A percentile compares a stretch with the other conserved stretches of the same genome.
phyloP scores from a whole-genome alignment of 2,113 vertebrate genomes.

The Zosterops borbonicus region DNA sequence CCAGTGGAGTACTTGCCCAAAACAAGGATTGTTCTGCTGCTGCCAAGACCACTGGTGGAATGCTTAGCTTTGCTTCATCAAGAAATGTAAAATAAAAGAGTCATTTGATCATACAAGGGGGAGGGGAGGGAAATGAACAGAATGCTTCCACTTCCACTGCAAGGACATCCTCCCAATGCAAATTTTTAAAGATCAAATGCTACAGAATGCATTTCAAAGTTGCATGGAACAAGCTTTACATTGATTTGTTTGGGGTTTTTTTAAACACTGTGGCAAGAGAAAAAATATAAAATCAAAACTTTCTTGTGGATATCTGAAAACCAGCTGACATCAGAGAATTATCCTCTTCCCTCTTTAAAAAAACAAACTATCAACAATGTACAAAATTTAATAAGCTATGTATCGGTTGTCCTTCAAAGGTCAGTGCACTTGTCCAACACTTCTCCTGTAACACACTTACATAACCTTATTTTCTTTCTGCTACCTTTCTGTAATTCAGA shows the following conservation, averaged over 20 bases:
- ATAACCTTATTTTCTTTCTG: constrained; percentile 42
- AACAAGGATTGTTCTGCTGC: neutral
- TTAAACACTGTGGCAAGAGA: neutral
- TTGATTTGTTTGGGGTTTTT: neutral
- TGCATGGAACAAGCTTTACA: neutral
- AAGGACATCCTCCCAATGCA: neutral
- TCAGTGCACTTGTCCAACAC: constrained; percentile 8
- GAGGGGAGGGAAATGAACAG: neutral
- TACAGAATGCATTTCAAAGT: neutral
- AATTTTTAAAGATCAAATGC: neutral
- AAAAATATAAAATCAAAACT: neutral
- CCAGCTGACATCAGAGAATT: neutral
- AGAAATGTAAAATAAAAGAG: neutral
- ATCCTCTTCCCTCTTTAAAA: neutral
- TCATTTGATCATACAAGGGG: neutral
- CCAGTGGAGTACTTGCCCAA: neutral
- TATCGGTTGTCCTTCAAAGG: constrained; percentile 13
- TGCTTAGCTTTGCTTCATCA: neutral
- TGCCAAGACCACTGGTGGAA: neutral
- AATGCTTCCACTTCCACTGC: neutral
- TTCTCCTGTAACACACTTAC: constrained; percentile 14
- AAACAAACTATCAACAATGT: neutral
- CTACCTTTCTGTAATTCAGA: constrained; percentile 60
- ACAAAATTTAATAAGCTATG: neutral
- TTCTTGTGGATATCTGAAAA: neutral